A percentile compares a stretch with the other conserved stretches of the same genome.
Conservation (phyloP, 2,113 vertebrate species). For the Guaruba guarouba region DNA sequence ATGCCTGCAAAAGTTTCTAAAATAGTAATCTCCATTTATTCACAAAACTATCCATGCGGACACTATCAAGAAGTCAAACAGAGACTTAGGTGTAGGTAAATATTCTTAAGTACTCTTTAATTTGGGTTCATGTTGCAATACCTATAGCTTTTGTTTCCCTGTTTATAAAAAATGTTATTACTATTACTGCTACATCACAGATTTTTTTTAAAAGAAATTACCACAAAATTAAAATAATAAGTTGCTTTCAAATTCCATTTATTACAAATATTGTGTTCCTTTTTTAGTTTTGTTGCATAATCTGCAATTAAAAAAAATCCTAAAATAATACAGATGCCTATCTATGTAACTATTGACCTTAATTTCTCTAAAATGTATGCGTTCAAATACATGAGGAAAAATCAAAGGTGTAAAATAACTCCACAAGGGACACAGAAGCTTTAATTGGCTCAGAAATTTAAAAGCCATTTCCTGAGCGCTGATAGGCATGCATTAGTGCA, state of each 20-base stretch:
- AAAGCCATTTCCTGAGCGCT: background rate
- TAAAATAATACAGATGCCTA: background rate
- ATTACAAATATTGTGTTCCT: background rate
- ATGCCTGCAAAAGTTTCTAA: background rate
- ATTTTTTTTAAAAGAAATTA: background rate
- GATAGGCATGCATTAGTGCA: accelerated
- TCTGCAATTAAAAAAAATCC: background rate
- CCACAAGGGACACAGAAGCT: background rate
- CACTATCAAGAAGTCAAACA: background rate
- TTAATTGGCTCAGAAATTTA: background rate
- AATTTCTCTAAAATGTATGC: background rate
- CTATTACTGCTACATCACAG: background rate
- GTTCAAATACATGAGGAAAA: background rate
- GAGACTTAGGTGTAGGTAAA: background rate
- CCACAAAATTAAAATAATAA: background rate
- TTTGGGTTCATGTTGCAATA: background rate
- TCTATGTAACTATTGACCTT: background rate
- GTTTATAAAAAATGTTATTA: background rate
- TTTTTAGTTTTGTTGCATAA: background rate
- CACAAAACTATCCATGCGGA: background rate
- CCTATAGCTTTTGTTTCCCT: background rate
- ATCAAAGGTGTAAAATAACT: background rate
- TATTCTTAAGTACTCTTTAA: background rate
- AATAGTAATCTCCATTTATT: background rate
- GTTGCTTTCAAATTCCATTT: background rate